A percentile compares a stretch with the other conserved stretches of the same genome.
These are phyloP conservation scores for Heterodera filipjevi DNA, from an alignment of 2,888 invertebrate genomes.

Conservation along the genomic window DNA sequence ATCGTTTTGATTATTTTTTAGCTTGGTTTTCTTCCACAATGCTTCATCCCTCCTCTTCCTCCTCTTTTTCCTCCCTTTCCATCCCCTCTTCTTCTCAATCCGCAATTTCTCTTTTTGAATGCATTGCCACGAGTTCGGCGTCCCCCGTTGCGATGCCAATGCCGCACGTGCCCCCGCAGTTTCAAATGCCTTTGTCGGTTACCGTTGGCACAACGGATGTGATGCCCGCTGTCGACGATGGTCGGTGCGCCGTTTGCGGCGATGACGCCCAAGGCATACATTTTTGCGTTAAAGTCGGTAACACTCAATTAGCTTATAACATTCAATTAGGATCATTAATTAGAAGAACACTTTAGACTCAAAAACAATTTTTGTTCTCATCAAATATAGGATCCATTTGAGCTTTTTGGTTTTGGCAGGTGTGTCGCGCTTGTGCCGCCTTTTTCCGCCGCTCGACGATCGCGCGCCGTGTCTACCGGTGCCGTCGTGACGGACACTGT, in stretches of 20 bases:
- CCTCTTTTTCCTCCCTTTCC: not conserved
- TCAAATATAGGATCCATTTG: not conserved
- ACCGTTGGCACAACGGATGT: not conserved
- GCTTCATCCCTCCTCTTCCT: slow-evolving; percentile 1
- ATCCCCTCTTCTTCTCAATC: not conserved
- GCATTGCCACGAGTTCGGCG: not conserved
- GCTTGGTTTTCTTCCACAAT: not conserved
- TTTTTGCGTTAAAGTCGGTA: slow-evolving; percentile 42
- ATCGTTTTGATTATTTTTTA: not conserved
- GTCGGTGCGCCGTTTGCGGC: slow-evolving; percentile 38
- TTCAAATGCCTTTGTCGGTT: not conserved
- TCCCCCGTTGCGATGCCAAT: slow-evolving; percentile 1
- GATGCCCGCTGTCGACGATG: not conserved
- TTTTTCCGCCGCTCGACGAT: slow-evolving; percentile 47
- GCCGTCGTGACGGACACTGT: slow-evolving; percentile 44
- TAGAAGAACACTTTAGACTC: too few species aligned
- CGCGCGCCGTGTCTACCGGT: slow-evolving; percentile 36
- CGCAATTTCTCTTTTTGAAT: not conserved
- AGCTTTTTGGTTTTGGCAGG: not conserved
- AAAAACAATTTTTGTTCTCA: too few species aligned
- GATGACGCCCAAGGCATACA: slow-evolving; percentile 42
- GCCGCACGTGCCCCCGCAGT: not conserved
- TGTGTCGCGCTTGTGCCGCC: slow-evolving; percentile 43
- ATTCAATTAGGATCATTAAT: not conserved
- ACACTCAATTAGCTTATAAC: not conserved